Percentiles rank a stretch among this genome's conserved stretches.
Evolutionary conservation across 1,140 invertebrate species (phyloP).

Genomic region (Pogonognathellus flavescens): DNA sequence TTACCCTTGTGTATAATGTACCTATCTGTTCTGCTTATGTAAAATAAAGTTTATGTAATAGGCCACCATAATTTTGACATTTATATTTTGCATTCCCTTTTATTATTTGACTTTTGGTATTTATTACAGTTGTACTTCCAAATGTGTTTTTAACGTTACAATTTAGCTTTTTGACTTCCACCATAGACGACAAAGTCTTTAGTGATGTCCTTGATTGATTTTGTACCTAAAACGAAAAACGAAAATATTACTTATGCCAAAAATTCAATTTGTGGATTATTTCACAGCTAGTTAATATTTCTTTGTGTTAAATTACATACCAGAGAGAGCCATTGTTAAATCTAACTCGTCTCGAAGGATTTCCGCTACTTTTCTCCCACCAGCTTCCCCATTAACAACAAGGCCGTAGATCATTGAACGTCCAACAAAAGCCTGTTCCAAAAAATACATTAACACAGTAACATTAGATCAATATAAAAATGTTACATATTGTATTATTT

Average conservation of each 20-base stretch:
- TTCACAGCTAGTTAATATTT: background rate
- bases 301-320: constrained; percentile 70
- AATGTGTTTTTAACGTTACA: background rate
- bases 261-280: background rate
- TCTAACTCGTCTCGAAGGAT: constrained; percentile 85
- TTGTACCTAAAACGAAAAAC: background rate
- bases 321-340: constrained; percentile 81
- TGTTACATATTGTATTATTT: background rate
- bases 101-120: no score
- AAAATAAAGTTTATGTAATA: no score
- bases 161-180: background rate
- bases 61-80: no score
- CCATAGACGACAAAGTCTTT: background rate
- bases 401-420: background rate
- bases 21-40: no score
- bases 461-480: background rate
- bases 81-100: no score
- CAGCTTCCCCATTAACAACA: constrained; percentile 79
- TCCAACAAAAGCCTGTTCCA: constrained; percentile 1
- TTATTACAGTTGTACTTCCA: no score
- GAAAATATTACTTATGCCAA: background rate
- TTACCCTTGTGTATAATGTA: no score
- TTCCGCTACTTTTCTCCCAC: constrained; percentile 80
- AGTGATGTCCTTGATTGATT: background rate
- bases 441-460: background rate